Percentiles rank a stretch among this genome's conserved stretches.
phyloP scores from a whole-genome alignment of 2,888 invertebrate species.

The Nymphalis c-album region DNA sequence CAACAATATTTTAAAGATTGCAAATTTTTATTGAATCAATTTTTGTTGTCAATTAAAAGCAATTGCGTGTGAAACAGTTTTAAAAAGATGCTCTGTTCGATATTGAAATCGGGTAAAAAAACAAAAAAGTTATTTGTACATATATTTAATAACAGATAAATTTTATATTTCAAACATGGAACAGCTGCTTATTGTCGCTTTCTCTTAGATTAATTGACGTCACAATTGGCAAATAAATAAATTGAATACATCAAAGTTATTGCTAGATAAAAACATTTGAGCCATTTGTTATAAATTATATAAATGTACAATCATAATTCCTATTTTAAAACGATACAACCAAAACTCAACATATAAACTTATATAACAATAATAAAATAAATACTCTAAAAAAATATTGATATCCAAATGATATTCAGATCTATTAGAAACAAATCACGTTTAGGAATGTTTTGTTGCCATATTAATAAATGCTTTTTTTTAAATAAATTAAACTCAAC shows the following conservation, averaged over 20 bases:
- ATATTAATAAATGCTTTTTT: conserved; percentile 5
- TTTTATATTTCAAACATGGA: conserved; percentile 20
- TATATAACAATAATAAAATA: conserved; percentile 14
- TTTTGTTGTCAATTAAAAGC: too few relatives aligned
- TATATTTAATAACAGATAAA: conserved; percentile 24
- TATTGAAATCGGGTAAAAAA: conserved; percentile 6
- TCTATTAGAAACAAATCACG: conserved; percentile 31
- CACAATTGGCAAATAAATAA: conserved; percentile 19
- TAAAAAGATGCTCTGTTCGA: too few relatives aligned
- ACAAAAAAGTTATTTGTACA: conserved; percentile 28
- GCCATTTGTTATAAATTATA: conserved; percentile 4
- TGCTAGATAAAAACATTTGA: conserved; percentile 22
- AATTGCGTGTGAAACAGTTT: too few relatives aligned
- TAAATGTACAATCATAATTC: conserved; percentile 11
- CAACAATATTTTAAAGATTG: too few relatives aligned
- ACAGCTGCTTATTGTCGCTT: conserved; percentile 35
- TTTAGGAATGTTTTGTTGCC: conserved; percentile 32
- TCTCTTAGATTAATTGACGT: conserved; percentile 30
- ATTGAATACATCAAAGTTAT: conserved; percentile 21
- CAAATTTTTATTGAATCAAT: too few relatives aligned
- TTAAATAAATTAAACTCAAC: conserved; percentile 6
- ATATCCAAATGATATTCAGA: conserved; percentile 25
- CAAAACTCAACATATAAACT: conserved; percentile 10
- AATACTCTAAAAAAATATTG: conserved; percentile 14
- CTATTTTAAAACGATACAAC: conserved; percentile 8